phyloP scores from a whole-genome alignment of 2,113 vertebrate species.

The Lepus timidus region DNA sequence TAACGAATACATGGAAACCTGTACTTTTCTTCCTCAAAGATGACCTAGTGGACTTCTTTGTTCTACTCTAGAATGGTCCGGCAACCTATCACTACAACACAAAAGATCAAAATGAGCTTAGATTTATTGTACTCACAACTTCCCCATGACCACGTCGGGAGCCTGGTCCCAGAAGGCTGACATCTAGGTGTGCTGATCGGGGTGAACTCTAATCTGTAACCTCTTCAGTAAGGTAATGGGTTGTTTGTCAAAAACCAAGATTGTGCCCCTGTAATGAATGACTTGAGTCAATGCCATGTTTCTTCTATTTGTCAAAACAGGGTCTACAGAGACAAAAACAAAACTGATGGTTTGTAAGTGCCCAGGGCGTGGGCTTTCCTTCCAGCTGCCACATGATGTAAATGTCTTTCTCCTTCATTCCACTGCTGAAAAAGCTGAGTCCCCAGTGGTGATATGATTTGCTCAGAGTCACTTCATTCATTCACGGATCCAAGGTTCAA shows the following conservation, averaged over 20 bases:
- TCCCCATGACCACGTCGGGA: not conserved
- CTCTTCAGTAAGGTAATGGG: not conserved
- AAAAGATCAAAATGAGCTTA: slow-evolving; percentile 2
- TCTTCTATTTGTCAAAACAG: not conserved
- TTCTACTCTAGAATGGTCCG: not conserved
- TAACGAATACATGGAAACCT: not conserved
- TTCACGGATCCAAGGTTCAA: not conserved
- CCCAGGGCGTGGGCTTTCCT: not conserved
- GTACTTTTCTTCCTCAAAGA: not conserved
- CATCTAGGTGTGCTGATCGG: not conserved
- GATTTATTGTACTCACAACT: not conserved
- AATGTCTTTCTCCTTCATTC: not conserved
- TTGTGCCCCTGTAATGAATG: not conserved
- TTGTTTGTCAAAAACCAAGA: not conserved
- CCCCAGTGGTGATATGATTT: not conserved
- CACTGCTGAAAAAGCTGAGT: not conserved
- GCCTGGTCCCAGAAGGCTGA: not conserved
- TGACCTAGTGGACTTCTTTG: not conserved
- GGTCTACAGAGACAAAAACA: not conserved
- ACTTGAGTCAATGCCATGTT: not conserved
- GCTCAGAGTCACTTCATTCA: not conserved
- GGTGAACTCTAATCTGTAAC: not conserved
- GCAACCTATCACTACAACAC: not conserved
- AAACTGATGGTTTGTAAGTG: not conserved
- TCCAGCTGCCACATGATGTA: not conserved